Base-by-base conservation (phyloP, 2,797 vertebrate genomes). In the Oryzias sinensis region DNA sequence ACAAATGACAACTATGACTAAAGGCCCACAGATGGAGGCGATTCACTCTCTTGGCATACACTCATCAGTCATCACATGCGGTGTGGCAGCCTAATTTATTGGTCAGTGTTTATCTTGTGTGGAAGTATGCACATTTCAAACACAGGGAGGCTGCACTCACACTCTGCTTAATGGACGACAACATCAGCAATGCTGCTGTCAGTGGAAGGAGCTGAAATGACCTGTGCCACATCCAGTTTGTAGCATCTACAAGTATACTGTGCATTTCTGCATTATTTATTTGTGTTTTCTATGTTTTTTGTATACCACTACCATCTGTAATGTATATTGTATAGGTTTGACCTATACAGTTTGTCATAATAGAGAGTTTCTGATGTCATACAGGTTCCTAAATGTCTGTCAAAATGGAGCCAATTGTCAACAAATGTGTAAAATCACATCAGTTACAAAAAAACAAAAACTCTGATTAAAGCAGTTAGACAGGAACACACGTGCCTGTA, bases 1-100 rank as follows among this genome's bases (percentile, higher is more conserved):
- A 87, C 76, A 79, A 86, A 84, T 77, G 74, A 70, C 80, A 70
- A 53, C 40, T 47, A 22, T 47, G 45, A 47, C 45, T 47, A 47
- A 24, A 37, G 74, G 70, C 65, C 62, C 59, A 62, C 68, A 81
- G 83, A 81, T 80, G 71, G 56, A 63, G 68, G 59, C 5, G 17
- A 65, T 63, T 72, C 64, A 65, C 62, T 73, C 49, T 70, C 49
- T 18, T 61, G 56, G 64, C 82, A 71, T 76, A 62, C 65, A 74
- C 66, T 72, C 56, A 52, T 77, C 74, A 74, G 81, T 86, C 67
- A 74, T 82, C 59, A 74, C 37, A 43, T 9, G 33, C 48, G 43
- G 25, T 42, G 63, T 67, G 63, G 70, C 74, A 76, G 56, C 42
- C 61, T 75, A 58, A 77, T 77, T 62, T 70, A 73, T 76, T 63